phyloP scores from a whole-genome alignment of 1,140 invertebrate species.

The Lethrus apterus region DNA sequence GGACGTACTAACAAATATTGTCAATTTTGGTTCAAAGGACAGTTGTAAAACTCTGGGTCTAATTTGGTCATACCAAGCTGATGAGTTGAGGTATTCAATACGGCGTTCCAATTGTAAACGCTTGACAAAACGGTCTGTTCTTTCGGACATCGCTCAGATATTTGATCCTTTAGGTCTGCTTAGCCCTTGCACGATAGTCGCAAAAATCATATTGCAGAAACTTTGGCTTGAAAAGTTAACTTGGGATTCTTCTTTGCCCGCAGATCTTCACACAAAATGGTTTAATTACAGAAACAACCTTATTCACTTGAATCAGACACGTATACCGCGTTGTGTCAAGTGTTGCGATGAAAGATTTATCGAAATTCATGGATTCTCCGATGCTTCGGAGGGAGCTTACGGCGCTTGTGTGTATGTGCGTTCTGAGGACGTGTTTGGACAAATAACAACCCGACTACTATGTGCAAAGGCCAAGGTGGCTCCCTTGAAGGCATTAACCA shows the following conservation, averaged over 20 bases:
- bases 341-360: neutral
- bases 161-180: conserved; percentile 16
- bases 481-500: conserved; percentile 28
- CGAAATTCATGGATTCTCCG: conserved; percentile 35
- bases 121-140: conserved; percentile 7
- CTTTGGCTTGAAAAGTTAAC: conserved; percentile 9
- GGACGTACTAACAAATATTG: conserved; percentile 22
- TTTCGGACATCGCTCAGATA: conserved; percentile 12
- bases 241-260: conserved; percentile 9
- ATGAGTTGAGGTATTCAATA: conserved; percentile 5
- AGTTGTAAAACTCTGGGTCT: conserved; percentile 8
- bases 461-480: conserved; percentile 33
- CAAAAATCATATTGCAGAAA: conserved; percentile 15
- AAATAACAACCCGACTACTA: conserved; percentile 16
- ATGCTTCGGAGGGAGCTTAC: conserved; percentile 37
- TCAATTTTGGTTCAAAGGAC: conserved; percentile 1
- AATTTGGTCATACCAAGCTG: conserved; percentile 2
- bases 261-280: conserved; percentile 2
- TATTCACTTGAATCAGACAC: neutral
- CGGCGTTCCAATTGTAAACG: neutral
- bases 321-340: neutral
- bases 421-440: neutral
- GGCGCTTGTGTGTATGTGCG: conserved; percentile 37
- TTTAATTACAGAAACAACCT: neutral
- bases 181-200: conserved; percentile 2